phyloP scores from a whole-genome alignment of 2,113 vertebrate species.

The Xenopus laevis region DNA sequence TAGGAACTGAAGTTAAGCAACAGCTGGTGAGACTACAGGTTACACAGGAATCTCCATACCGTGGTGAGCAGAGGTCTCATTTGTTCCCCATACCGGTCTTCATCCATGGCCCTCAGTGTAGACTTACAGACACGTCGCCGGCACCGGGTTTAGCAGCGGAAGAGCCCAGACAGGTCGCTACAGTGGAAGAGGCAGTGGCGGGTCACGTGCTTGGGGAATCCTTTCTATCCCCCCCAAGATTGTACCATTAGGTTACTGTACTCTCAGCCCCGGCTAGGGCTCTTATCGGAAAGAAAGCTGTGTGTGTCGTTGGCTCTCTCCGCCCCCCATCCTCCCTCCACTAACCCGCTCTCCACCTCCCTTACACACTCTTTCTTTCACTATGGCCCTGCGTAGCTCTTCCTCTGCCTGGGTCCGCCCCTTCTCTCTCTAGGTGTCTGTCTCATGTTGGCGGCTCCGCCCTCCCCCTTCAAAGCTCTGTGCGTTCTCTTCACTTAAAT shows the following conservation, averaged over 20 bases:
- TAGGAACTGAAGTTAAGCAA: too few species aligned
- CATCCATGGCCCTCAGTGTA: slow-evolving; percentile 58
- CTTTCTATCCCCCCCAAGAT: neutral
- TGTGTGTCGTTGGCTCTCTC: neutral
- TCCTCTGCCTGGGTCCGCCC: slow-evolving; percentile 4
- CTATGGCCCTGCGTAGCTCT: neutral
- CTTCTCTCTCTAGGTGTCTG: slow-evolving; percentile 8
- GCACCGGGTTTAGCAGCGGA: neutral
- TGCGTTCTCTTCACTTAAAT: too few species aligned
- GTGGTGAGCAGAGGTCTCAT: slow-evolving; percentile 73
- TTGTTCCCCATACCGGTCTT: slow-evolving; percentile 67
- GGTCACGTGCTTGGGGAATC: slow-evolving; percentile 6
- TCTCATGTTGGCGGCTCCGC: slow-evolving; percentile 11
- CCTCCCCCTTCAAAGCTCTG: too few species aligned
- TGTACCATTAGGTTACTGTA: slow-evolving; percentile 5
- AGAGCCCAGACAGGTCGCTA: neutral
- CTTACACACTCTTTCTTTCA: slow-evolving; percentile 9
- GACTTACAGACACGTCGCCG: slow-evolving; percentile 6
- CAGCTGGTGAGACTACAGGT: too few species aligned
- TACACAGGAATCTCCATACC: slow-evolving; percentile 50
- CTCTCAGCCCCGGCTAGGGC: neutral
- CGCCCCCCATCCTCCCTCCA: slow-evolving; percentile 24
- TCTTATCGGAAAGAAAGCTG: slow-evolving; percentile 37
- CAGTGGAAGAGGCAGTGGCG: neutral
- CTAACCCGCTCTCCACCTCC: neutral